Evolutionary conservation across 2,797 vertebrate genomes (phyloP).

Genomic region (Chelon labrosus): DNA sequence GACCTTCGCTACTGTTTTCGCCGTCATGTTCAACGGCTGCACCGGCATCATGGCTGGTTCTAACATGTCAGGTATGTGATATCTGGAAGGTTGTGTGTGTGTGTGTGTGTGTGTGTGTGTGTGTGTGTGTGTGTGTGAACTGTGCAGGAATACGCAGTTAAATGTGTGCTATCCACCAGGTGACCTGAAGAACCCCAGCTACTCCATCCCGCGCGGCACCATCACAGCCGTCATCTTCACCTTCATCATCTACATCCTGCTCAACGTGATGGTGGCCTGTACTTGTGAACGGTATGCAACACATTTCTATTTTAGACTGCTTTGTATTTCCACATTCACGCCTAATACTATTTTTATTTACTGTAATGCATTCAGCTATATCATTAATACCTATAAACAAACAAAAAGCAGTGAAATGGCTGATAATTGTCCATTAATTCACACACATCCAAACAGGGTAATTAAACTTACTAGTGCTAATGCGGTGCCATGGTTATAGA

Average conservation of each 20-base stretch:
- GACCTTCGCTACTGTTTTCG: constrained; percentile 92
- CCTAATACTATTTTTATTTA: background rate
- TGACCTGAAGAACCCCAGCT: constrained; percentile 91
- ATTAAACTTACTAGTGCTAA: constrained; percentile 29
- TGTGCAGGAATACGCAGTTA: background rate
- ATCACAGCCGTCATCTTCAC: constrained; percentile 94
- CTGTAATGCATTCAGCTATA: background rate
- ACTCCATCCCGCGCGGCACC: constrained; percentile 93
- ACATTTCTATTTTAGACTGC: background rate
- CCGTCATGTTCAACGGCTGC: constrained; percentile 95
- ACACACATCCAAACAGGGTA: constrained; percentile 40
- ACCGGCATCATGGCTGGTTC: constrained; percentile 96
- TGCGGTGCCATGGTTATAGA: constrained; percentile 23
- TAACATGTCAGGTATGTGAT: constrained; percentile 91
- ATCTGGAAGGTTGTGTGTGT: too few species aligned
- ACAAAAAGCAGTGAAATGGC: background rate
- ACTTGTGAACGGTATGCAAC: constrained; percentile 89
- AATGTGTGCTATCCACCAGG: constrained; percentile 73
- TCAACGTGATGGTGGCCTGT: constrained; percentile 90
- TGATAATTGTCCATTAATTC: constrained; percentile 27
- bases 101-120: too few species aligned
- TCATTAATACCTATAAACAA: constrained; percentile 11
- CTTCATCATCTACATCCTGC: constrained; percentile 91
- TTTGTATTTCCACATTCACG: background rate
- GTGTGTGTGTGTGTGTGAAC: background rate